Evolutionary conservation across 1,140 invertebrate species (phyloP).

Genomic region (Gonioctena quinquepunctata): DNA sequence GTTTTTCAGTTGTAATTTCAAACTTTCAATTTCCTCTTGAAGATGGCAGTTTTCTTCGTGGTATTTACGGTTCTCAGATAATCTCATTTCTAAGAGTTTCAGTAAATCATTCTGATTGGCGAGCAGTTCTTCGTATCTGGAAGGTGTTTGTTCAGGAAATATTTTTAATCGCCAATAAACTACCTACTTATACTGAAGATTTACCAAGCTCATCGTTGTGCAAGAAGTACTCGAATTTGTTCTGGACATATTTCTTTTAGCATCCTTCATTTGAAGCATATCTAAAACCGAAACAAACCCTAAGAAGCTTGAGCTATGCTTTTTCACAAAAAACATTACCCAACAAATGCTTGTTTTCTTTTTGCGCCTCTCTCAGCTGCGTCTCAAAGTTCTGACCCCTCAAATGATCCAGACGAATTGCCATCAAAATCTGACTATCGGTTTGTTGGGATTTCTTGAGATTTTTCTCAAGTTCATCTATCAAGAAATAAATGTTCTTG

Average conservation of each 20-base stretch:
- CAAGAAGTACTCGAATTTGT: conserved; percentile 20
- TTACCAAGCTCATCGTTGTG: conserved; percentile 37
- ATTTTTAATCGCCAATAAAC: background rate
- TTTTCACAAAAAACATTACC: too few relatives aligned
- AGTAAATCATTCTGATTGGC: conserved; percentile 31
- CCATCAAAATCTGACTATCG: conserved; percentile 28
- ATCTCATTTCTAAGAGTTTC: conserved; percentile 32
- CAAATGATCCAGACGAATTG: conserved; percentile 20
- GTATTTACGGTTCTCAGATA: conserved; percentile 32
- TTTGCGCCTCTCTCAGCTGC: conserved; percentile 26
- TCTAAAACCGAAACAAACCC: conserved; percentile 12
- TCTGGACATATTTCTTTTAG: conserved; percentile 11
- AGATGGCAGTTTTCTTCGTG: conserved; percentile 28
- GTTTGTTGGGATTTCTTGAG: conserved; percentile 21
- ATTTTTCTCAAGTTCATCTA: conserved; percentile 23
- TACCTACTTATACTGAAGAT: conserved; percentile 40
- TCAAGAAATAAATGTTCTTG: background rate
- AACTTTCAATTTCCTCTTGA: conserved; percentile 26
- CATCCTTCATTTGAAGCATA: conserved; percentile 17
- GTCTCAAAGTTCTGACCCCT: conserved; percentile 15
- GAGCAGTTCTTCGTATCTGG: conserved; percentile 37
- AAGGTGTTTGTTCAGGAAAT: background rate
- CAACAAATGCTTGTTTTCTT: conserved; percentile 30
- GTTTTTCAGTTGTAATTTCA: conserved; percentile 19
- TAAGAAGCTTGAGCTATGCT: too few relatives aligned